Percentiles rank a stretch among this genome's conserved stretches.
Evolutionary conservation across 1,140 invertebrate genomes (phyloP).

Genomic region (Lordiphosa mommai): DNA sequence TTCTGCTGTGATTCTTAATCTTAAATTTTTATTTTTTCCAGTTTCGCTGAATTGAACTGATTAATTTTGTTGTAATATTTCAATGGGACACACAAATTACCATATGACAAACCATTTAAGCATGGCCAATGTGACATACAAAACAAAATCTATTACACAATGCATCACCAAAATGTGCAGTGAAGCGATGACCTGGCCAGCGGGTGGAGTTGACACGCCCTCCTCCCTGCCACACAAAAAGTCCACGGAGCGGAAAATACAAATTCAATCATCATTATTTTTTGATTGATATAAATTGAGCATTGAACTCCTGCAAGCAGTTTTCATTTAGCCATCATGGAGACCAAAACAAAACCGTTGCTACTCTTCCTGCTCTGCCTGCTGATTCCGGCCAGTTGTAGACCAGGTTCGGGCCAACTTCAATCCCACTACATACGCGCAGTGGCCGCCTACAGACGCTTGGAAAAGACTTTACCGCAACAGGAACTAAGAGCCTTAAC

Average conservation of each 20-base stretch:
- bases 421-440: conserved; percentile 59
- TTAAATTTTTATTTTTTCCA: too few relatives aligned
- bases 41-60: too few relatives aligned
- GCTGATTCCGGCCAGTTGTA: conserved; percentile 1
- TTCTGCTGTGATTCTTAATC: too few relatives aligned
- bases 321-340: conserved; percentile 20
- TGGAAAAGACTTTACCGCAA: conserved; percentile 45
- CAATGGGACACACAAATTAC: too few relatives aligned
- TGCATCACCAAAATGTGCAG: conserved; percentile 12
- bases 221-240: conserved; percentile 5
- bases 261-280: neutral
- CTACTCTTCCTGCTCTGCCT: conserved; percentile 12
- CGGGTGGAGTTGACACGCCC: conserved; percentile 22
- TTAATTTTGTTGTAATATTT: too few relatives aligned
- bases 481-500: conserved; percentile 57
- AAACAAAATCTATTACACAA: conserved; percentile 15
- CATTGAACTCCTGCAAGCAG: conserved; percentile 25
- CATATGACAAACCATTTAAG: too few relatives aligned
- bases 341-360: conserved; percentile 5
- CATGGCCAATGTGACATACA: neutral
- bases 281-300: conserved; percentile 32
- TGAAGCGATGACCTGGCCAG: conserved; percentile 14
- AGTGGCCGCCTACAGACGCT: conserved; percentile 48
- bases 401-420: conserved; percentile 19
- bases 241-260: conserved; percentile 44